phyloP scores from a whole-genome alignment of 2,888 invertebrate genomes.

The Elgonia sp. region DNA sequence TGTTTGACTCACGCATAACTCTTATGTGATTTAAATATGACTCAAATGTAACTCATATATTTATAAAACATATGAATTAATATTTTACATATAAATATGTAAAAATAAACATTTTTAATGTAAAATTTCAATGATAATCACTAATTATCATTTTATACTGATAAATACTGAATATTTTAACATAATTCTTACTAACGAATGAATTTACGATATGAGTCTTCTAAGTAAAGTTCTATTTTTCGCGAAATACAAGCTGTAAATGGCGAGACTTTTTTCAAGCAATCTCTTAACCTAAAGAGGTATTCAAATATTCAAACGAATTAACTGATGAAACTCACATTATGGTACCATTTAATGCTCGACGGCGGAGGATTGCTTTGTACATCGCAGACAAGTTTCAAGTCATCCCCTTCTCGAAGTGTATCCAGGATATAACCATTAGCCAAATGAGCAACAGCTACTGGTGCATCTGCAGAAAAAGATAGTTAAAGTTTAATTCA shows the following conservation, averaged over 20 bases:
- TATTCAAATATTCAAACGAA: constrained; percentile 67
- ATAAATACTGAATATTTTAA: too few relatives aligned
- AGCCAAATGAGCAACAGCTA: constrained; percentile 91
- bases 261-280: constrained; percentile 33
- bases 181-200: too few relatives aligned
- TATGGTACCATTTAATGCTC: constrained; percentile 93
- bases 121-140: too few relatives aligned
- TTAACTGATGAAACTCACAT: constrained; percentile 89
- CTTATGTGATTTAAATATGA: too few relatives aligned
- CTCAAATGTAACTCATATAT: too few relatives aligned
- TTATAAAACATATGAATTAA: too few relatives aligned
- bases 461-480: constrained; percentile 92
- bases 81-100: too few relatives aligned
- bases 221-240: background rate
- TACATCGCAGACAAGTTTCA: constrained; percentile 93
- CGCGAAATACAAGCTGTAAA: constrained; percentile 12
- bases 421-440: constrained; percentile 89
- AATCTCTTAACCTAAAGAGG: constrained; percentile 59
- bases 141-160: too few relatives aligned
- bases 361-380: constrained; percentile 92
- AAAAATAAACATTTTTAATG: too few relatives aligned
- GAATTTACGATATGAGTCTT: too few relatives aligned
- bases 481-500: constrained; percentile 62
- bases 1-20: too few relatives aligned
- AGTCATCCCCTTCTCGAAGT: constrained; percentile 92